Conservation (phyloP, 2,113 vertebrate species). For the Dicaeum eximium region DNA sequence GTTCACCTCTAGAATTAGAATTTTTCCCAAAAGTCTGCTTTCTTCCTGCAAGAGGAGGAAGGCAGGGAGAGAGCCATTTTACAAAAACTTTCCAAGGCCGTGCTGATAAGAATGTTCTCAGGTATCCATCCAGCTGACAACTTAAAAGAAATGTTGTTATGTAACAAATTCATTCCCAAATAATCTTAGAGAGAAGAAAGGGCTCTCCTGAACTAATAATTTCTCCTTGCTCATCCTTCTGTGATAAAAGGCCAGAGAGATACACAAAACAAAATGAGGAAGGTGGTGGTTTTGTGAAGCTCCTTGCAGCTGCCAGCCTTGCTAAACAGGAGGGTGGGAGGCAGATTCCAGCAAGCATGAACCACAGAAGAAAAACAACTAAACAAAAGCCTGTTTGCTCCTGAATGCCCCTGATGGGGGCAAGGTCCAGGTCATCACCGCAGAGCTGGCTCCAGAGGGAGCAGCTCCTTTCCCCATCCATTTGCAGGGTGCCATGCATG, state of each 20-base stretch:
- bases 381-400: background rate
- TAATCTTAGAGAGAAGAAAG: background rate
- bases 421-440: rapidly evolving
- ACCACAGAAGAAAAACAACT: rapidly evolving
- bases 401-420: background rate
- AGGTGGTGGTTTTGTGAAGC: background rate
- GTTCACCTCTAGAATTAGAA: background rate
- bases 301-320: background rate
- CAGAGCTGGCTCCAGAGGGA: background rate
- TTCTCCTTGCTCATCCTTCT: background rate
- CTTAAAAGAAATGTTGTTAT: background rate
- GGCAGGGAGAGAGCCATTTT: background rate
- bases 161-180: background rate
- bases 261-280: background rate
- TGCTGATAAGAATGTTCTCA: background rate
- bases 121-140: background rate
- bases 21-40: background rate
- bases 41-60: background rate
- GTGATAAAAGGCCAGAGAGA: background rate
- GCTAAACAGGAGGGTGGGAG: background rate
- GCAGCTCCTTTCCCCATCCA: background rate
- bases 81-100: background rate
- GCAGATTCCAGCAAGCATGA: background rate
- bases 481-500: rapidly evolving
- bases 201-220: background rate